phyloP scores from a whole-genome alignment of 2,797 vertebrate genomes.

The Acanthopagrus latus region DNA sequence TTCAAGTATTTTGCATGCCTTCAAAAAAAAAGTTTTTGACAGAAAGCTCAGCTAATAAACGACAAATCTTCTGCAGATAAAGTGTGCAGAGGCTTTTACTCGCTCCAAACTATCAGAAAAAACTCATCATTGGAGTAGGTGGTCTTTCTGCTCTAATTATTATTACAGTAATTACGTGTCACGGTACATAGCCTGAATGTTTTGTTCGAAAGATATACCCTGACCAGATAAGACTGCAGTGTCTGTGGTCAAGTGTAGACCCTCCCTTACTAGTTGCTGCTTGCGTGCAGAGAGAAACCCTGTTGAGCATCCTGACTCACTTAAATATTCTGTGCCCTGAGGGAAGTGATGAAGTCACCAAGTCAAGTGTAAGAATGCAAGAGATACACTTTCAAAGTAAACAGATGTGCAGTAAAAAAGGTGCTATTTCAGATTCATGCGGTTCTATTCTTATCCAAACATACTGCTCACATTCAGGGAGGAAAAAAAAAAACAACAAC shows the following conservation, averaged over 20 bases:
- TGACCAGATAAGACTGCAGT: conserved; percentile 55
- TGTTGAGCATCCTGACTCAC: conserved; percentile 72
- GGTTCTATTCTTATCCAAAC: conserved; percentile 79
- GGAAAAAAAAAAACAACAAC: not conserved
- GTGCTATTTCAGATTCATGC: conserved; percentile 68
- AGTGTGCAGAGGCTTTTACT: conserved; percentile 12
- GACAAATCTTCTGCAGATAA: conserved; percentile 10
- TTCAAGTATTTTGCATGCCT: not conserved
- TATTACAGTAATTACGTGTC: conserved; percentile 33
- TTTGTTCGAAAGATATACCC: conserved; percentile 34
- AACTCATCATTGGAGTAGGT: conserved; percentile 17
- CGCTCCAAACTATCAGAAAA: not conserved
- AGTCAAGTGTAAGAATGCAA: conserved; percentile 83
- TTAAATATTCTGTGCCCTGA: conserved; percentile 73
- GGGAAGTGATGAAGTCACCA: conserved; percentile 79
- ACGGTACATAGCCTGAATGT: conserved; percentile 23
- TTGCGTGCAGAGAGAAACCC: conserved; percentile 81
- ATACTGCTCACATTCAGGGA: conserved; percentile 35
- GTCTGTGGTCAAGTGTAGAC: conserved; percentile 49
- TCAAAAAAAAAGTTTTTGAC: not conserved
- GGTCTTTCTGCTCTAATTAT: conserved; percentile 15
- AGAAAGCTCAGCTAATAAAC: conserved; percentile 21
- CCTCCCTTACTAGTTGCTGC: conserved; percentile 68
- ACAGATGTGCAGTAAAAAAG: conserved; percentile 77
- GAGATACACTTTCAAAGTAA: conserved; percentile 82